Conservation (phyloP, 2,797 vertebrate species). For the Euphonia xanthogaster region DNA sequence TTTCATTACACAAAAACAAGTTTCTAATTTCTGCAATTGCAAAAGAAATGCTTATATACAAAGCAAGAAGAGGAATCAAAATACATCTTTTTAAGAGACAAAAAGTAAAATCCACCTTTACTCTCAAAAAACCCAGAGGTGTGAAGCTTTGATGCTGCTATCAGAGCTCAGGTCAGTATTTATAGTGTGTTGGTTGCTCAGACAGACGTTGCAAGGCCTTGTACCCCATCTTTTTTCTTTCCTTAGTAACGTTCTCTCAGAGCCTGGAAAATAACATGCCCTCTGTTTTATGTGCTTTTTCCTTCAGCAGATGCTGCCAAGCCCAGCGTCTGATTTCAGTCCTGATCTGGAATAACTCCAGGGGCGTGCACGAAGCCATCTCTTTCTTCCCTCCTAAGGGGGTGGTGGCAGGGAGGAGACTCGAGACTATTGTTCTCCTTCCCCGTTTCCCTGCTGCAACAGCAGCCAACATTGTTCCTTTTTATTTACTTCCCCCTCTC, state of each 20-base stretch:
- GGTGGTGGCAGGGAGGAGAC: not conserved
- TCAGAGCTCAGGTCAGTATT: not conserved
- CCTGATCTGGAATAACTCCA: not conserved
- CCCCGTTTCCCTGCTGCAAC: not conserved
- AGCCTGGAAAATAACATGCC: not conserved
- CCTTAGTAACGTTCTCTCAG: not conserved
- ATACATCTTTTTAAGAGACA: not conserved
- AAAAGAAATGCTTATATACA: not conserved
- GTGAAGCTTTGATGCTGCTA: not conserved
- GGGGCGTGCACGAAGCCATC: not conserved
- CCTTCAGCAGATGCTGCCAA: not conserved
- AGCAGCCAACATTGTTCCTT: conserved; percentile 40
- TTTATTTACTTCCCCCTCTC: conserved; percentile 3
- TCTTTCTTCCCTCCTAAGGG: not conserved
- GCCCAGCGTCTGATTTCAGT: not conserved
- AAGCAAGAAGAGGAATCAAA: not conserved
- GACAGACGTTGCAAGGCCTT: not conserved
- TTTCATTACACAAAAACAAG: not conserved
- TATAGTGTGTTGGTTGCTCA: fast-evolving
- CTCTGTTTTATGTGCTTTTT: not conserved
- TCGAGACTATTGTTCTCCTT: conserved; percentile 6
- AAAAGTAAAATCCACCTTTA: not conserved
- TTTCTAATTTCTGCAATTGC: not conserved
- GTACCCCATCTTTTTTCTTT: not conserved
- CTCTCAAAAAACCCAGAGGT: not conserved